A percentile compares a stretch with the other conserved stretches of the same genome.
Conservation (phyloP, 2,888 invertebrate species). For the Caenorhabditis wallacei region DNA sequence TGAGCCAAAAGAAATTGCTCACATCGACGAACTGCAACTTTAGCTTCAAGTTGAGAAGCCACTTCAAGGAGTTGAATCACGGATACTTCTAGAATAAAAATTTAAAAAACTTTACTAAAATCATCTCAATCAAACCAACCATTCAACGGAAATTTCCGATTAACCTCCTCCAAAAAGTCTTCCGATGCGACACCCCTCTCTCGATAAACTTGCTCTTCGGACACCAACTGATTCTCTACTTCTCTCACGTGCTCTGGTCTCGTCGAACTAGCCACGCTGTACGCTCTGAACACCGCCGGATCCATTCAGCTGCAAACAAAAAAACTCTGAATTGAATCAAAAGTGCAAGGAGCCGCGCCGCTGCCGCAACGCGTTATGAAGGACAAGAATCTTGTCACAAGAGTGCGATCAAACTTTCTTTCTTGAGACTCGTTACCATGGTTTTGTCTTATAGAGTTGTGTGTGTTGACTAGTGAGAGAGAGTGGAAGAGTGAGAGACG, state of each 20-base stretch:
- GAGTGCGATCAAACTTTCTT: constrained; percentile 1
- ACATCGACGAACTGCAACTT: background rate
- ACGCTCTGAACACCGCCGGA: background rate
- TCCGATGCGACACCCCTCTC: background rate
- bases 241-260: background rate
- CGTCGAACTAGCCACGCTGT: background rate
- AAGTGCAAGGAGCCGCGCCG: background rate
- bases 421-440: background rate
- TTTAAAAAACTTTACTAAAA: background rate
- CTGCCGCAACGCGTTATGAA: background rate
- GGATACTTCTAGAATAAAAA: background rate
- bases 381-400: no score
- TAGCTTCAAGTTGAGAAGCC: background rate
- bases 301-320: background rate
- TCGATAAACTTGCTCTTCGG: background rate
- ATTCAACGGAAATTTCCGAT: background rate
- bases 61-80: background rate
- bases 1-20: constrained; percentile 1
- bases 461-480: no score
- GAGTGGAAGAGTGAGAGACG: background rate
- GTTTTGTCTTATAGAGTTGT: background rate
- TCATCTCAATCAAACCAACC: background rate
- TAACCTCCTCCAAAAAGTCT: background rate
- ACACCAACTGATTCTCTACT: background rate
- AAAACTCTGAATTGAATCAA: background rate